phyloP scores from a whole-genome alignment of 2,797 vertebrate species.

The Pseudochromis fuscus region DNA sequence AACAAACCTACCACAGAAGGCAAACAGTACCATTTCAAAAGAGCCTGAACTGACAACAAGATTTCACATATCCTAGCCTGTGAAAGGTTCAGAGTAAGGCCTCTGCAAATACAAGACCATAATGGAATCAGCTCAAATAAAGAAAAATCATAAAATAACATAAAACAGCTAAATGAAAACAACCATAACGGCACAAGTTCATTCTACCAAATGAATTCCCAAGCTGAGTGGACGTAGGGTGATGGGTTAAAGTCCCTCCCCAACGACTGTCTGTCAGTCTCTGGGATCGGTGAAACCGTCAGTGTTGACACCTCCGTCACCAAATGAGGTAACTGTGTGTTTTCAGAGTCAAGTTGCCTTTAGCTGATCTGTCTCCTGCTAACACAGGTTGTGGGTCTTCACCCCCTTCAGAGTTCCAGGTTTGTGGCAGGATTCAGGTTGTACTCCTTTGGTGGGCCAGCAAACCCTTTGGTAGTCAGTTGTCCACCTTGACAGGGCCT shows the following conservation, averaged over 20 bases:
- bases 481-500: slow-evolving; percentile 90
- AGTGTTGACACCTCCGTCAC: slow-evolving; percentile 83
- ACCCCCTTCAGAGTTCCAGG: slow-evolving; percentile 62
- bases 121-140: slow-evolving; percentile 73
- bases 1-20: slow-evolving; percentile 86
- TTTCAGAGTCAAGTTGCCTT: slow-evolving; percentile 81
- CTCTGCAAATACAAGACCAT: slow-evolving; percentile 85
- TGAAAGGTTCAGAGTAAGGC: slow-evolving; percentile 87
- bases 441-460: slow-evolving; percentile 68
- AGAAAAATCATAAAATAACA: slow-evolving; percentile 70
- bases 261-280: slow-evolving; percentile 72
- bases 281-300: slow-evolving; percentile 79
- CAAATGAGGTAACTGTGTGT: slow-evolving; percentile 87
- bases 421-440: slow-evolving; percentile 70
- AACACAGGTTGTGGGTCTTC: slow-evolving; percentile 62
- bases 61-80: slow-evolving; percentile 82
- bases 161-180: slow-evolving; percentile 71
- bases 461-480: slow-evolving; percentile 81
- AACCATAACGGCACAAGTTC: slow-evolving; percentile 75
- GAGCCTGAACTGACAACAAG: slow-evolving; percentile 79
- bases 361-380: slow-evolving; percentile 70
- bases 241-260: slow-evolving; percentile 70
- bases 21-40: slow-evolving; percentile 87
- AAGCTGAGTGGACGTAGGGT: slow-evolving; percentile 75
- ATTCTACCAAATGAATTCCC: slow-evolving; percentile 81